Conservation (phyloP, 2,797 vertebrate species). For the Chiloscyllium punctatum region DNA sequence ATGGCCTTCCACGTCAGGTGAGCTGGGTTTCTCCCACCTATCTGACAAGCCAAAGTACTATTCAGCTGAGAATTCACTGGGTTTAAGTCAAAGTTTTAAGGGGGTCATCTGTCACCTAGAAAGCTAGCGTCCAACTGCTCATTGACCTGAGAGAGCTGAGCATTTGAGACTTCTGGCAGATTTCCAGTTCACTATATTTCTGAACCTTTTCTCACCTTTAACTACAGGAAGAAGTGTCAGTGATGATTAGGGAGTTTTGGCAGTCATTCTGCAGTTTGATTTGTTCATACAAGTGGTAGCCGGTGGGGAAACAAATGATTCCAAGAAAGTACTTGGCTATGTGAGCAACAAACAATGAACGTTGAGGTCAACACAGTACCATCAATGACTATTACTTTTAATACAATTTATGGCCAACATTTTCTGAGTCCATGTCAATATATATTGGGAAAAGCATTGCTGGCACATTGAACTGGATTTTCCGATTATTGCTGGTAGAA, state of each 20-base stretch:
- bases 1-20: not conserved
- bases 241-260: not conserved
- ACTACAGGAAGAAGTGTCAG: not conserved
- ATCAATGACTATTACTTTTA: not conserved
- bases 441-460: not conserved
- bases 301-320: not conserved
- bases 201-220: slow-evolving; percentile 21
- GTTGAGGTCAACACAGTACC: not conserved
- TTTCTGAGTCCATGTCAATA: not conserved
- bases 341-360: not conserved
- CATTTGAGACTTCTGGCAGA: not conserved
- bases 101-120: not conserved
- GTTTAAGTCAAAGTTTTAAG: not conserved
- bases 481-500: not conserved
- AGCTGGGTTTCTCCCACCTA: not conserved
- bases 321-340: not conserved
- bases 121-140: not conserved
- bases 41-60: not conserved
- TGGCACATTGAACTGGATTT: not conserved
- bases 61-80: not conserved
- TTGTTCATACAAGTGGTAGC: slow-evolving; percentile 16
- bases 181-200: not conserved
- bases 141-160: not conserved
- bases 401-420: not conserved
- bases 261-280: slow-evolving; percentile 1